Percentiles rank a stretch among this genome's conserved stretches.
Evolutionary conservation across 1,140 invertebrate species (phyloP).

Genomic region (Nymphalis io): DNA sequence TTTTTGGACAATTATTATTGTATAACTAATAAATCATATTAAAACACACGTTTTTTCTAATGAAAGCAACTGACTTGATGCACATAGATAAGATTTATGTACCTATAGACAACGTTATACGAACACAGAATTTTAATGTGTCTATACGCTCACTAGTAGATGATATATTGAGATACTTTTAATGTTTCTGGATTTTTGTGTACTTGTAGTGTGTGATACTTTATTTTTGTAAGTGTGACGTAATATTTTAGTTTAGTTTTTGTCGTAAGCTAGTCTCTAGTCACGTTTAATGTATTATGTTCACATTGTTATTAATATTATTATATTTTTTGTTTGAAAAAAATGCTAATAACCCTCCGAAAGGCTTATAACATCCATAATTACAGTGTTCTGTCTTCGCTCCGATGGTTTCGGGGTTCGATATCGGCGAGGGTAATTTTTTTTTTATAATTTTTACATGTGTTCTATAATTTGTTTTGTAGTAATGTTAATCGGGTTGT

Average conservation of each 20-base stretch:
- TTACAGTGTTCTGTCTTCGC: conserved; percentile 56
- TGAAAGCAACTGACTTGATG: too few relatives aligned
- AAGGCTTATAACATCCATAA: conserved; percentile 58
- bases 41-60: too few relatives aligned
- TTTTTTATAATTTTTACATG: conserved; percentile 36
- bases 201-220: too few relatives aligned
- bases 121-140: too few relatives aligned
- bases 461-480: conserved; percentile 39
- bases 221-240: too few relatives aligned
- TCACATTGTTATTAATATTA: conserved; percentile 59
- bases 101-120: too few relatives aligned
- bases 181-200: too few relatives aligned
- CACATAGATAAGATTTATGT: too few relatives aligned
- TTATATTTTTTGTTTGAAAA: conserved; percentile 56
- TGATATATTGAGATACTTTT: too few relatives aligned
- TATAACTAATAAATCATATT: too few relatives aligned
- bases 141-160: too few relatives aligned
- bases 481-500: conserved; percentile 5
- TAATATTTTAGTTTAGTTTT: conserved; percentile 5
- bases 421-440: conserved; percentile 51
- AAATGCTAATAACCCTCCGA: conserved; percentile 58
- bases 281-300: conserved; percentile 49
- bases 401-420: conserved; percentile 51
- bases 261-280: conserved; percentile 25
- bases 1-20: too few relatives aligned